A percentile compares a stretch with the other conserved stretches of the same genome.
These are phyloP conservation scores for Zosterops japonicus DNA, from an alignment of 2,113 vertebrate species.

Conservation along the genomic window DNA sequence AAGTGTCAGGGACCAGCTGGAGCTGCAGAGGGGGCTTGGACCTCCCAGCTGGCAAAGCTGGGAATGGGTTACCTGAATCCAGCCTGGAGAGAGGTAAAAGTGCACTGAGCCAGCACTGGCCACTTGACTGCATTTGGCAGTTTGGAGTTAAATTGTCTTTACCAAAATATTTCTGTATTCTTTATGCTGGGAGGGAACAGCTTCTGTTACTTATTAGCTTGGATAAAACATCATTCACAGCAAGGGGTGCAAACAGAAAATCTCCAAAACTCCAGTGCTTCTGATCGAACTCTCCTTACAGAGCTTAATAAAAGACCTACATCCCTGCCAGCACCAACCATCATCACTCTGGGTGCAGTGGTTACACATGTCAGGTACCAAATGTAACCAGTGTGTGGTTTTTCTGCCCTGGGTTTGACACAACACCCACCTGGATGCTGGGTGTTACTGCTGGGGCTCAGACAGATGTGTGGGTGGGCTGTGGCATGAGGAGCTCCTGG, in stretches of 20 bases:
- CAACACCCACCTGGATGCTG: fast-evolving
- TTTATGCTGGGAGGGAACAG: not conserved
- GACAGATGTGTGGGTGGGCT: not conserved
- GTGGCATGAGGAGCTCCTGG: not conserved
- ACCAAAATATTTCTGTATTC: not conserved
- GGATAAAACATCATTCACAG: not conserved
- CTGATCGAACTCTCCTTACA: not conserved
- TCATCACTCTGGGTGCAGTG: too few relatives aligned
- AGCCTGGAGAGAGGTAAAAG: not conserved
- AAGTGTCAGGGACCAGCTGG: fast-evolving
- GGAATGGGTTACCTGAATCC: not conserved
- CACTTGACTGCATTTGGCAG: not conserved
- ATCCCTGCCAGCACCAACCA: not conserved
- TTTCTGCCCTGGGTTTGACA: not conserved
- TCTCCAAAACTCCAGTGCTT: not conserved
- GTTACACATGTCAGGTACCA: fast-evolving
- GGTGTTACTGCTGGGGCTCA: not conserved
- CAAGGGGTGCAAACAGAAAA: not conserved
- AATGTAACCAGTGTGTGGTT: not conserved
- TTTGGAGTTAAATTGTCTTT: not conserved
- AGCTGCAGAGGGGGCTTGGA: not conserved
- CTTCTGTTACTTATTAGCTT: not conserved
- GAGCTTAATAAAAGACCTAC: not conserved
- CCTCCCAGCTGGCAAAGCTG: not conserved
- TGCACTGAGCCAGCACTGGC: fast-evolving